Evolutionary conservation across 2,797 vertebrate species (phyloP).

Genomic region (Sebastes oblongus): DNA sequence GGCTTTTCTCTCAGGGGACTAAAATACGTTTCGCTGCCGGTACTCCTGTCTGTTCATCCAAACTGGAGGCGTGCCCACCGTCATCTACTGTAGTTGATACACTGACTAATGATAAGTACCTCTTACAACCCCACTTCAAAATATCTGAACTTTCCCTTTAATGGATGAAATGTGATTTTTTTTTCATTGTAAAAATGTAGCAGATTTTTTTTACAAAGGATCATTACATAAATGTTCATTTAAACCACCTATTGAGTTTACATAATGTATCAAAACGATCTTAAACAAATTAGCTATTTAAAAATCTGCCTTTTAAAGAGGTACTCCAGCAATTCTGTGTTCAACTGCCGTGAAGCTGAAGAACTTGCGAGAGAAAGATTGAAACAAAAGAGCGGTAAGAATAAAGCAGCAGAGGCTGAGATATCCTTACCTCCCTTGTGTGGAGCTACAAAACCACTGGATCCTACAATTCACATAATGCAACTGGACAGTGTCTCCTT

Average conservation of each 20-base stretch:
- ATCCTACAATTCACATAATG: not conserved
- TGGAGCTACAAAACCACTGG: not conserved
- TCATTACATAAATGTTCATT: not conserved
- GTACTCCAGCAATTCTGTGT: not conserved
- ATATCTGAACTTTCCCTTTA: too few species aligned
- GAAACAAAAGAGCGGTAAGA: not conserved
- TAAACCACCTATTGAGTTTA: not conserved
- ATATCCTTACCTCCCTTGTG: not conserved
- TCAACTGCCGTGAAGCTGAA: not conserved
- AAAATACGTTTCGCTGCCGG: too few species aligned
- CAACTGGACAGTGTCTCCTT: not conserved
- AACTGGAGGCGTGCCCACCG: too few species aligned
- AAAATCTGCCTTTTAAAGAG: not conserved
- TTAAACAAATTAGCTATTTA: not conserved
- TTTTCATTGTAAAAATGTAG: too few species aligned
- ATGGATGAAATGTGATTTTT: too few species aligned
- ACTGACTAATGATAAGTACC: too few species aligned
- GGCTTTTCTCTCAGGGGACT: too few species aligned
- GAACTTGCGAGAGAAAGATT: fast-evolving
- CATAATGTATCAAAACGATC: not conserved
- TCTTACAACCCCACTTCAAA: too few species aligned
- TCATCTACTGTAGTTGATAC: too few species aligned
- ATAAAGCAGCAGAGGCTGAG: not conserved
- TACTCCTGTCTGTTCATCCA: too few species aligned
- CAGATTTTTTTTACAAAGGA: not conserved